Conservation (phyloP, 2,113 vertebrate species). For the Theropithecus gelada region DNA sequence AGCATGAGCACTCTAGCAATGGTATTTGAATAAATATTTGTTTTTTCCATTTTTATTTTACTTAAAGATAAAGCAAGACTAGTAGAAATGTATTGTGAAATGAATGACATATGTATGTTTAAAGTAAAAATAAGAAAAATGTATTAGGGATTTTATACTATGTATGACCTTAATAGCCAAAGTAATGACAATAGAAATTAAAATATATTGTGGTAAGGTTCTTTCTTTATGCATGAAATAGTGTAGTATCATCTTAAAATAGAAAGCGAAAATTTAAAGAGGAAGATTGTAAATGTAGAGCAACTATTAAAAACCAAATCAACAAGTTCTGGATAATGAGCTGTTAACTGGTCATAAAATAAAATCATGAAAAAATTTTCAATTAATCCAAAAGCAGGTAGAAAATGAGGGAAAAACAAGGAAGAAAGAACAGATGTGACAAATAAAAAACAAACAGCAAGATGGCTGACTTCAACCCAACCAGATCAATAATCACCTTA, state of each 20-base stretch:
- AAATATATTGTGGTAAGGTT: not conserved
- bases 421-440: not conserved
- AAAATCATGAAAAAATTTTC: slow-evolving; percentile 18
- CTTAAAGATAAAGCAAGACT: slow-evolving; percentile 3
- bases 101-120: not conserved
- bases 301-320: not conserved
- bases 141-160: not conserved
- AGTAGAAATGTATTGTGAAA: not conserved
- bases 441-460: not conserved
- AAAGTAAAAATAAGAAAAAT: slow-evolving; percentile 11
- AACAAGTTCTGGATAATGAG: not conserved
- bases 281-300: not conserved
- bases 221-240: not conserved
- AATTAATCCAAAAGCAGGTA: not conserved
- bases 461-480: not conserved
- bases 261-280: not conserved
- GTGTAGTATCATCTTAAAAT: not conserved
- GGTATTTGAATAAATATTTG: not conserved
- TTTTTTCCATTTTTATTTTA: not conserved
- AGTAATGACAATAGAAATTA: slow-evolving; percentile 16
- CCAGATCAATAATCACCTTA: not conserved
- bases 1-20: not conserved
- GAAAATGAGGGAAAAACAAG: not conserved
- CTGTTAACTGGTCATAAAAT: not conserved
- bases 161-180: not conserved